Evolutionary conservation across 2,113 vertebrate species (phyloP).

Genomic region (Tursiops truncatus): DNA sequence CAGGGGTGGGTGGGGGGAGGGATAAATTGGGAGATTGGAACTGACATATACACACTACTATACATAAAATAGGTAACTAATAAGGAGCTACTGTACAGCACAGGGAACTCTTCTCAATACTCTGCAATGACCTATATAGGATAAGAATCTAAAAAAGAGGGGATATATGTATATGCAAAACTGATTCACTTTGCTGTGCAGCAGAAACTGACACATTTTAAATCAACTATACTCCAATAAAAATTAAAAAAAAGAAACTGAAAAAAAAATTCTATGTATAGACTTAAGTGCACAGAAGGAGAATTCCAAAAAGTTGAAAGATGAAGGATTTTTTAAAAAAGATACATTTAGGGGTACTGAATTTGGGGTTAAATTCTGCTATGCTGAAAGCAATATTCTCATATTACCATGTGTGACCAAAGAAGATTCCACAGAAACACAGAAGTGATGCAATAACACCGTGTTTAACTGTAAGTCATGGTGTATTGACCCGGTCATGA

Average conservation of each 20-base stretch:
- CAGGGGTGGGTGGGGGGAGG: not conserved
- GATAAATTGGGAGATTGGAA: not conserved
- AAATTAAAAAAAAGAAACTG: not conserved
- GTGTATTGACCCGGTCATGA: not conserved
- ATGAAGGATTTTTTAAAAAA: not conserved
- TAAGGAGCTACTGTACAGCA: not conserved
- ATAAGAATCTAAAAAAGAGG: not conserved
- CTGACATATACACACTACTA: not conserved
- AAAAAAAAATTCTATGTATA: not conserved
- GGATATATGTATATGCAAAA: not conserved
- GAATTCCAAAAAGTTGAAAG: constrained; percentile 19
- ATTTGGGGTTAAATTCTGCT: not conserved
- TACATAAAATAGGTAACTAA: not conserved
- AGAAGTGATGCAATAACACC: not conserved
- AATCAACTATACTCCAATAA: not conserved
- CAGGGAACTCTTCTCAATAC: not conserved
- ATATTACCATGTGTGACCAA: not conserved
- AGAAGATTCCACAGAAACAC: not conserved
- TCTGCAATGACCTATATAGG: not conserved
- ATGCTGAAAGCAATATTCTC: not conserved
- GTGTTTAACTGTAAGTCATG: not conserved
- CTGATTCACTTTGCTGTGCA: not conserved
- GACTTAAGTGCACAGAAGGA: not conserved
- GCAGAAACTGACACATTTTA: not conserved
- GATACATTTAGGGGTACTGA: not conserved